Conservation (phyloP, 1,140 invertebrate species). For the Solen grandis region DNA sequence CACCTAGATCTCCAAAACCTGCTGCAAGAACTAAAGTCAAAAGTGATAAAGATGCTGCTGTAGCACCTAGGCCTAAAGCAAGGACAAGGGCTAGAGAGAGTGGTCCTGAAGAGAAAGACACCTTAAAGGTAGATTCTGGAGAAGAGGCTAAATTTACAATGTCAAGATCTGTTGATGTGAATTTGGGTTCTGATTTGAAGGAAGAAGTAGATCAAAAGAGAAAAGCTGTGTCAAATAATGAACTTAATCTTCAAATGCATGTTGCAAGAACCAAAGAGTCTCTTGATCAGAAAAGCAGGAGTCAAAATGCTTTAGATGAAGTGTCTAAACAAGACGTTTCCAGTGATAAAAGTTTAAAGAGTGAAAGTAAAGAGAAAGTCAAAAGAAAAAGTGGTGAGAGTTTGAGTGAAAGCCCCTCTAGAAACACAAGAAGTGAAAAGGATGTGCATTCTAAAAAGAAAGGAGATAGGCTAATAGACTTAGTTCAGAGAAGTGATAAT, state of each 20-base stretch:
- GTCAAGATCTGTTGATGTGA: constrained; percentile 22
- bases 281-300: constrained; percentile 33
- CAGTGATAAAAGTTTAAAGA: too few relatives aligned
- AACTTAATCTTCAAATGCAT: constrained; percentile 35
- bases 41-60: background rate
- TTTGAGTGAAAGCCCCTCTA: background rate
- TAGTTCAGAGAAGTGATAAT: background rate
- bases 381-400: too few relatives aligned
- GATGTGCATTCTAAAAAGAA: background rate
- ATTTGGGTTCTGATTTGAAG: background rate
- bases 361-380: too few relatives aligned
- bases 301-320: background rate
- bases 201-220: background rate
- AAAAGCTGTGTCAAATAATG: constrained; percentile 19
- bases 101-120: background rate
- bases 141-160: constrained; percentile 22
- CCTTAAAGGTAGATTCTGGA: background rate
- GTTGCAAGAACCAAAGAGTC: constrained; percentile 42
- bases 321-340: too few relatives aligned
- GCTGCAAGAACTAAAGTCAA: constrained; percentile 30
- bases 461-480: background rate
- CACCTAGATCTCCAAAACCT: constrained; percentile 32
- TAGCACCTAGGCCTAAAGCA: constrained; percentile 16
- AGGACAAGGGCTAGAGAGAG: constrained; percentile 10
- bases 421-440: background rate